A percentile compares a stretch with the other conserved stretches of the same genome.
Evolutionary conservation across 1,140 invertebrate genomes (phyloP).

Genomic region (Bombus pascuorum): DNA sequence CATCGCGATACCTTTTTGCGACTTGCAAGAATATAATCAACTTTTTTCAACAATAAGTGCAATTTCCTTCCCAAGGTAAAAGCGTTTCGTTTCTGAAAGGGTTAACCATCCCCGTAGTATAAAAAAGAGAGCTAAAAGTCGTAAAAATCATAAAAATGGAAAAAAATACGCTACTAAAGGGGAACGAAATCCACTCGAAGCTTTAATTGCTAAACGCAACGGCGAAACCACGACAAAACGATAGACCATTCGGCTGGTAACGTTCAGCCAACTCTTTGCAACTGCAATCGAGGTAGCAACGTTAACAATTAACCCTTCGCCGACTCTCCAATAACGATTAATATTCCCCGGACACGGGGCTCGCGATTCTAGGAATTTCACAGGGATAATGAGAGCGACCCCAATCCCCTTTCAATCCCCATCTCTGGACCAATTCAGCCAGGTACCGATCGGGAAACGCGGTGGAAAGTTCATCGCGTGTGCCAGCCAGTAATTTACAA

Average conservation of each 20-base stretch:
- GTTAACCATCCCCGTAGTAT: not conserved
- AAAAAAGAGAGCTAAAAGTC: not conserved
- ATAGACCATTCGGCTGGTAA: no score
- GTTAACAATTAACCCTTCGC: conserved; percentile 17
- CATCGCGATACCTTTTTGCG: no score
- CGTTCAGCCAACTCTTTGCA: not conserved
- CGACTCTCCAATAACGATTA: conserved; percentile 16
- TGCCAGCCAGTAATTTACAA: conserved; percentile 38
- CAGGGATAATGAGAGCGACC: not conserved
- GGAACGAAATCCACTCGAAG: not conserved
- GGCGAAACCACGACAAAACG: not conserved
- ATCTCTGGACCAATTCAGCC: conserved; percentile 1
- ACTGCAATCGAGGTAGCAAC: not conserved
- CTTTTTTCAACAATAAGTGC: no score
- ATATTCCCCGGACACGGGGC: not conserved
- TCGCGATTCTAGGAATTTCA: conserved; percentile 4
- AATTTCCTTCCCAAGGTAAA: no score
- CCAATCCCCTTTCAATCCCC: not conserved
- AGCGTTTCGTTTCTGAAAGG: no score
- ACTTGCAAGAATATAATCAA: no score
- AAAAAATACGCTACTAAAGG: no score
- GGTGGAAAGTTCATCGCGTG: conserved; percentile 24
- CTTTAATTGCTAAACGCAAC: not conserved
- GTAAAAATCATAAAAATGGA: no score
- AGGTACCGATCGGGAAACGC: not conserved